Conservation (phyloP, 1,140 invertebrate genomes). For the Tetragonula clypearis region DNA sequence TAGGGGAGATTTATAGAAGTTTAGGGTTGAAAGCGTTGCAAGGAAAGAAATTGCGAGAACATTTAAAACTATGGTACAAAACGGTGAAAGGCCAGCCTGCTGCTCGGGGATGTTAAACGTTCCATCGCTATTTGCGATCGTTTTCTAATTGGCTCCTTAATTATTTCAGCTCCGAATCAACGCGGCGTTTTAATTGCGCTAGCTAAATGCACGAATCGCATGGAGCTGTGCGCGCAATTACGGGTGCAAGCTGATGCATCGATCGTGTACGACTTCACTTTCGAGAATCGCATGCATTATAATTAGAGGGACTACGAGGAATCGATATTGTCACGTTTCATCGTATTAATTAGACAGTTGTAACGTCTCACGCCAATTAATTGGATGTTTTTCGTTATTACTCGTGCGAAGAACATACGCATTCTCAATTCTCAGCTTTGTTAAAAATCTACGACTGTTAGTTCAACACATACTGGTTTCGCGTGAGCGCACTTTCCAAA, state of each 20-base stretch:
- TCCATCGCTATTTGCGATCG: not conserved
- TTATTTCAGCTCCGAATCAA: slow-evolving; percentile 30
- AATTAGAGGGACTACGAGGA: not conserved
- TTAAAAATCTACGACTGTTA: slow-evolving; percentile 24
- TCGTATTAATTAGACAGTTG: slow-evolving; percentile 1
- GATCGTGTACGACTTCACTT: slow-evolving; percentile 27
- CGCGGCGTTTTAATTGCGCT: slow-evolving; percentile 37
- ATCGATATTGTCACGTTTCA: not conserved
- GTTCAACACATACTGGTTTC: not conserved
- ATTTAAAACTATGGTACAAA: not conserved
- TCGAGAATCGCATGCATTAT: slow-evolving; percentile 38
- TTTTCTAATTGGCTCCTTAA: not conserved
- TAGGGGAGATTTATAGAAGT: not conserved
- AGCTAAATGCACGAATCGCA: slow-evolving; percentile 34
- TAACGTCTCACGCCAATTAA: slow-evolving; percentile 1
- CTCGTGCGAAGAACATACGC: not conserved
- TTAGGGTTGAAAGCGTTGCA: not conserved
- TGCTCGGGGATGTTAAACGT: no score
- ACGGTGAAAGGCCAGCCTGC: not conserved
- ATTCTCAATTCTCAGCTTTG: not conserved
- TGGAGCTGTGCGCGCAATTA: not conserved
- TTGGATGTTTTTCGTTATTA: not conserved
- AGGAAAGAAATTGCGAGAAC: not conserved
- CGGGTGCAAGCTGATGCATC: slow-evolving; percentile 35
- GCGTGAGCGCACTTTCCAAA: not conserved